These are phyloP conservation scores for Eidolon helvum DNA, from an alignment of 2,113 vertebrate genomes.

Conservation along the genomic window DNA sequence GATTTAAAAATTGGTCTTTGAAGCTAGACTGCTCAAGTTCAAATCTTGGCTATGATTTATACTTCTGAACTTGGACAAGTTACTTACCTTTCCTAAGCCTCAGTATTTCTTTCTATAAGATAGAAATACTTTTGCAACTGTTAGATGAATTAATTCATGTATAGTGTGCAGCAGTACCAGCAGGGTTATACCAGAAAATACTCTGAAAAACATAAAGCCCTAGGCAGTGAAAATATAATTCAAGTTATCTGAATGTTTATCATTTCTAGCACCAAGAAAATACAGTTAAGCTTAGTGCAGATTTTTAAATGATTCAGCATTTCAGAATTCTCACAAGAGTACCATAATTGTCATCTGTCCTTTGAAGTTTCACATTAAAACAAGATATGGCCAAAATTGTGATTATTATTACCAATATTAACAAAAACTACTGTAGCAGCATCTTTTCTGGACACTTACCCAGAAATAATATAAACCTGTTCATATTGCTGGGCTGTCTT, in stretches of 20 bases:
- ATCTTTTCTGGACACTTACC: background rate
- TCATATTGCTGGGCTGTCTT: background rate
- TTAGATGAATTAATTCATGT: background rate
- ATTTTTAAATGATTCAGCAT: background rate
- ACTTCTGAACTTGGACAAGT: background rate
- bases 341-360: background rate
- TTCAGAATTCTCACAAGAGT: background rate
- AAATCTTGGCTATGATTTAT: background rate
- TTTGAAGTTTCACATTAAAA: background rate
- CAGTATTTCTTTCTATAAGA: background rate
- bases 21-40: background rate
- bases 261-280: background rate
- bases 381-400: background rate
- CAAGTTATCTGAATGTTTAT: background rate
- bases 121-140: background rate
- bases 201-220: background rate
- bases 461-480: background rate
- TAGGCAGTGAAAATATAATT: background rate
- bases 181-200: background rate
- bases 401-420: background rate
- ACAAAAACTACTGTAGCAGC: background rate
- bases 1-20: background rate
- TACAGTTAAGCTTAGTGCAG: background rate
- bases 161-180: fast-evolving
- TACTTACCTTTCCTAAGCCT: background rate